Base-by-base conservation (phyloP, 1,140 invertebrate species). In the Elysia chlorotica region DNA sequence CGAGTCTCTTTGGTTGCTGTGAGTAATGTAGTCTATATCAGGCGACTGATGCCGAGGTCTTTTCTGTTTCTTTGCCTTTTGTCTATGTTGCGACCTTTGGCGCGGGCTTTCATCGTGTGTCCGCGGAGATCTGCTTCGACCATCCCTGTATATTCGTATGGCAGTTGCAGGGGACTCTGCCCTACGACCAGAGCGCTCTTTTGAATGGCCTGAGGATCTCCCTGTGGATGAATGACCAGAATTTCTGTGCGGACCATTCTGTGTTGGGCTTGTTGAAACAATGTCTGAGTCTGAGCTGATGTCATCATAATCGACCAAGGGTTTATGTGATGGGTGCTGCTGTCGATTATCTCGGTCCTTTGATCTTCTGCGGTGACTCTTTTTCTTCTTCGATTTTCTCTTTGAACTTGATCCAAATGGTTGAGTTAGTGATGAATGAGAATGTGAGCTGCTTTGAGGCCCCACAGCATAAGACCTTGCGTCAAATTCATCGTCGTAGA, bases 271-370 rank as follows among this genome's bases (percentile, higher is more conserved):
- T 10, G 10, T 17, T 17, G 10, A 10, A 25, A 63, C 59, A 5
- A 74, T 59, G 35, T 74, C 69, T 19, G 74, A 69, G 35, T 74
- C 85, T 54, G 82, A 85, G 74, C 80, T 83, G 23, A 85, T 81
- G 71, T 85, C 84, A 76, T 86, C 83, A 72, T 86, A 85, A n/a
- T 73, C 84, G 25, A 86, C 83, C 37, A 84, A 78, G 61, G 78
- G 74, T 66, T 81, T 80, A 25, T 77, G 72, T 31, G 54, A 57
- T 74, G 78, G 71, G n/a, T n/a, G n/a, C n/a, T n/a, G n/a, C n/a
- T n/a, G n/a, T 77, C 80, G 70, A 59, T 79, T 70, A 66, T 80
- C 74, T 71, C 78, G 66, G 71, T 76, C 74, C 80, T 79, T 74
- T 77, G 76, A 70, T 76, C 74, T 65, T 72, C 78, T 67, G 71